phyloP scores from a whole-genome alignment of 2,888 invertebrate genomes.

The Hirtodrosophila duncani region DNA sequence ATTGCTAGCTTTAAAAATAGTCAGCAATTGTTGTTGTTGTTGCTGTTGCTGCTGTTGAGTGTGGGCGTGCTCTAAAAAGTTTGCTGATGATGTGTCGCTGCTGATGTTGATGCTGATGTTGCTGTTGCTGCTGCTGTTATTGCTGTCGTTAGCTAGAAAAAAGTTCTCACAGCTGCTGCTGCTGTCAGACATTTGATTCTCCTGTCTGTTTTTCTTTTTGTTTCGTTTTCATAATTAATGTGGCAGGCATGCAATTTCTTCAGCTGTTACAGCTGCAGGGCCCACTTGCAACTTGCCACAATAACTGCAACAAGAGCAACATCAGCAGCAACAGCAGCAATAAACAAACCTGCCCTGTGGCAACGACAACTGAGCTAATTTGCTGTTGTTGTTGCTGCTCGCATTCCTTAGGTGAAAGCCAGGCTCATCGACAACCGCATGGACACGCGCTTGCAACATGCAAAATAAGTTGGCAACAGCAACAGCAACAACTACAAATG shows the following conservation, averaged over 20 bases:
- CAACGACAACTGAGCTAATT: slow-evolving; percentile 60
- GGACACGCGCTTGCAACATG: slow-evolving; percentile 44
- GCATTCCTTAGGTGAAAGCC: slow-evolving; percentile 67
- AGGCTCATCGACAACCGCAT: slow-evolving; percentile 48
- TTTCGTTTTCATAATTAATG: slow-evolving; percentile 22
- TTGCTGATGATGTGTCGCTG: neutral
- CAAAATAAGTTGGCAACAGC: slow-evolving; percentile 6
- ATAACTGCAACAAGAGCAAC: neutral
- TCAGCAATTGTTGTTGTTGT: slow-evolving; percentile 12
- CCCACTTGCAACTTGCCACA: slow-evolving; percentile 6
- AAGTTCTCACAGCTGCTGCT: slow-evolving; percentile 4
- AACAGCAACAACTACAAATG: slow-evolving; percentile 8
- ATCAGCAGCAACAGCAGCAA: slow-evolving; percentile 26
- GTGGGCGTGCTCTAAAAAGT: neutral
- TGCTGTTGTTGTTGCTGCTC: slow-evolving; percentile 41
- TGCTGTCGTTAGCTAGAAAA: neutral
- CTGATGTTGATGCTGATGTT: no score
- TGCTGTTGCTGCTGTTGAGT: no score
- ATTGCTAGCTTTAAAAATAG: no score
- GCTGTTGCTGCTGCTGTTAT: slow-evolving; percentile 2
- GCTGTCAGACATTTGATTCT: no score
- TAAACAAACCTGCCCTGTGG: slow-evolving; percentile 38
- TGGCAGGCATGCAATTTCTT: no score
- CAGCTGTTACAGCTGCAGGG: slow-evolving; percentile 34
- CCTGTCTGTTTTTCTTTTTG: no score